phyloP scores from a whole-genome alignment of 2,113 vertebrate genomes.

The Solenodon paradoxus region DNA sequence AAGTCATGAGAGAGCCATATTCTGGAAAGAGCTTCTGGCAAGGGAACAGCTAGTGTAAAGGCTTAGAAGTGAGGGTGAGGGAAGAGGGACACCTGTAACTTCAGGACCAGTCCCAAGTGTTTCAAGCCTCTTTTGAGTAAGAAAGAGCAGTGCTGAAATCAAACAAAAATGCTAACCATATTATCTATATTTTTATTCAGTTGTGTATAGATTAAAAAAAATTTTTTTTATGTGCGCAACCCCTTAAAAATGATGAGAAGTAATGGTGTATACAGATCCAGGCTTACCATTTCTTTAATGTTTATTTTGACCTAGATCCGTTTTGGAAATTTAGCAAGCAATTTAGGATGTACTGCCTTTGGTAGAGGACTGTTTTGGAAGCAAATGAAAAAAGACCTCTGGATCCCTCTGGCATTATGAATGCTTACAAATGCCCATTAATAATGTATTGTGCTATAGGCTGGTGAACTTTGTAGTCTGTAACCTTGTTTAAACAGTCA shows the following conservation, averaged over 20 bases:
- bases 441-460: not conserved
- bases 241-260: not conserved
- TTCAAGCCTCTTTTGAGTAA: not conserved
- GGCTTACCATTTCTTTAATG: not conserved
- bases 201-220: not conserved
- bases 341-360: slow-evolving; percentile 32
- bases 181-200: not conserved
- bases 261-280: not conserved
- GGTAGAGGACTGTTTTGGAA: not conserved
- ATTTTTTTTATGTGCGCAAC: no score
- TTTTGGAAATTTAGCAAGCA: slow-evolving; percentile 13
- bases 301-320: not conserved
- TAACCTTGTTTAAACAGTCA: not conserved
- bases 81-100: not conserved
- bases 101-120: not conserved
- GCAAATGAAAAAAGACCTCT: not conserved
- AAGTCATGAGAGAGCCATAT: not conserved
- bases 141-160: not conserved
- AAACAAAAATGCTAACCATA: not conserved
- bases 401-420: not conserved
- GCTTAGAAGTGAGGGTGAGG: not conserved
- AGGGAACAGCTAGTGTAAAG: not conserved
- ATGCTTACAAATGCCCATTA: not conserved
- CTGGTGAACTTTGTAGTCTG: not conserved
- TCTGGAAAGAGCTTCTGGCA: not conserved